A percentile compares a stretch with the other conserved stretches of the same genome.
Conservation (phyloP, 2,797 vertebrate species). For the Epinephelus awoara region DNA sequence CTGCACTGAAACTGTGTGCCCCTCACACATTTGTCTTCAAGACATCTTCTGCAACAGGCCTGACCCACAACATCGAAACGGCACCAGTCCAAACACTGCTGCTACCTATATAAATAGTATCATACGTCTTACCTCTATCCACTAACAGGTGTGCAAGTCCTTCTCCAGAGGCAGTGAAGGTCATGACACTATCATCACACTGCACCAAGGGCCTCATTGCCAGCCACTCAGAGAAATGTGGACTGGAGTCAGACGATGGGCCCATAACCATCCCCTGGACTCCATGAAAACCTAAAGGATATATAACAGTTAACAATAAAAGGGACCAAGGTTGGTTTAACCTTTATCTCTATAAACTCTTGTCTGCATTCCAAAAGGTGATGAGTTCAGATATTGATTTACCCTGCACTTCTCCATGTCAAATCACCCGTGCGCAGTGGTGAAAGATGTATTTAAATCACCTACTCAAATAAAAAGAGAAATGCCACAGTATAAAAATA, state of each 20-base stretch:
- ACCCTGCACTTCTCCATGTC: neutral
- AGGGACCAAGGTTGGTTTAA: neutral
- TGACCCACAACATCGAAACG: neutral
- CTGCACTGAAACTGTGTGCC: neutral
- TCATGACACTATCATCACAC: conserved; percentile 78
- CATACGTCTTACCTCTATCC: conserved; percentile 72
- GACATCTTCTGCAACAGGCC: neutral
- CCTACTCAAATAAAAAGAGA: neutral
- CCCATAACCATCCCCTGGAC: conserved; percentile 58
- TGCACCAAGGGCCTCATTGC: conserved; percentile 73
- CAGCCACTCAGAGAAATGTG: conserved; percentile 65
- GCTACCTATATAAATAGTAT: too few species aligned
- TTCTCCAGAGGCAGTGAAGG: conserved; percentile 76
- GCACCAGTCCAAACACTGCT: neutral
- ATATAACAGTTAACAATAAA: neutral
- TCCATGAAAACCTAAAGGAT: conserved; percentile 58
- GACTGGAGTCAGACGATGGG: conserved; percentile 38
- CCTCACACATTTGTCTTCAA: neutral
- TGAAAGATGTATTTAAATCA: neutral
- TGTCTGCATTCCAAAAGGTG: too few species aligned
- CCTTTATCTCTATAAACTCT: too few species aligned
- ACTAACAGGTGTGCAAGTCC: conserved; percentile 77
- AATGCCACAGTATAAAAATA: neutral
- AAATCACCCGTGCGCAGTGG: neutral
- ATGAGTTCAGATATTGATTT: too few species aligned